phyloP scores from a whole-genome alignment of 2,797 vertebrate genomes.

The Enteromius treurensis region DNA sequence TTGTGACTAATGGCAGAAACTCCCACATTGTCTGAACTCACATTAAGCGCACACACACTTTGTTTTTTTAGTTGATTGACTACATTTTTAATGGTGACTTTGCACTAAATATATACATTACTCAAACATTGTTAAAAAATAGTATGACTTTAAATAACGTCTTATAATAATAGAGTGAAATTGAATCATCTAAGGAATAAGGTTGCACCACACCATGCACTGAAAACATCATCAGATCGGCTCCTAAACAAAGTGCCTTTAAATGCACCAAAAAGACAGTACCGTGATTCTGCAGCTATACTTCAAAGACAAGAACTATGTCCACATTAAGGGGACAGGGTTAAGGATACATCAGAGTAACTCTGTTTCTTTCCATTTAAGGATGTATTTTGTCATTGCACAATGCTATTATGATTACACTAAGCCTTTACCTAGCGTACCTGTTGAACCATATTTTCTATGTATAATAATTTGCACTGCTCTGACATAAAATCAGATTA shows the following conservation, averaged over 20 bases:
- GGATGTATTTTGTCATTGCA: background rate
- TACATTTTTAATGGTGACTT: background rate
- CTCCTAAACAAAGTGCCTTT: background rate
- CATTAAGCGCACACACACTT: background rate
- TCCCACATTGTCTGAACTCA: background rate
- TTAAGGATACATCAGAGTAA: background rate
- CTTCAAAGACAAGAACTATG: background rate
- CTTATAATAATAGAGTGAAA: background rate
- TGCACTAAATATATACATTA: background rate
- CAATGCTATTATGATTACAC: background rate
- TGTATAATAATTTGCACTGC: background rate
- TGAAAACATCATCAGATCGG: background rate
- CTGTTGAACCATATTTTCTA: background rate
- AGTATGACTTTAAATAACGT: background rate
- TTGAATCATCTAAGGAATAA: background rate
- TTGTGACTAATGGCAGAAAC: constrained; percentile 70
- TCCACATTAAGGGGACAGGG: background rate
- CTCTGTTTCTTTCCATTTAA: background rate
- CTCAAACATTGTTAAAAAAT: background rate
- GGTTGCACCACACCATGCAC: background rate
- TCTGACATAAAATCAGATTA: background rate
- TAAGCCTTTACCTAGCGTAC: background rate
- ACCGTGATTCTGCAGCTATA: background rate
- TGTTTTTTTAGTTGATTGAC: background rate
- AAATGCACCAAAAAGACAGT: background rate